A percentile compares a stretch with the other conserved stretches of the same genome.
Conservation (phyloP, 2,113 vertebrate species). For the Glaucidium brasilianum region DNA sequence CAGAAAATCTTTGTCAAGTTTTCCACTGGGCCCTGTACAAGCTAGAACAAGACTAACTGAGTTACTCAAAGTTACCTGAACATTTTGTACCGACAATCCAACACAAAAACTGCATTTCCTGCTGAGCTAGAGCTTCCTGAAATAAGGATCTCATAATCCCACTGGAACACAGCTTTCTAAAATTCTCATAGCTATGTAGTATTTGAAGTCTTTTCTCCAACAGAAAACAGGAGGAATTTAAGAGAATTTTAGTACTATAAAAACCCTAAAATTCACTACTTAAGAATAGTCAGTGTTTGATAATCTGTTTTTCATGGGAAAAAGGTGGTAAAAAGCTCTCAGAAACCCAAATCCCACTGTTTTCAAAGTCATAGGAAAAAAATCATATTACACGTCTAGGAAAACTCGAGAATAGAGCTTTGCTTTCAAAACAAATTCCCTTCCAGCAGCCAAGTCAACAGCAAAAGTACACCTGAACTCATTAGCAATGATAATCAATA, state of each 20-base stretch:
- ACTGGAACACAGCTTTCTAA: neutral
- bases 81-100: neutral
- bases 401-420: neutral
- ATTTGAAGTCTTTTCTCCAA: neutral
- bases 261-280: neutral
- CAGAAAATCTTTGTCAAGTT: neutral
- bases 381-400: neutral
- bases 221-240: neutral
- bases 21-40: neutral
- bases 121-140: neutral
- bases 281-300: neutral
- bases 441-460: neutral
- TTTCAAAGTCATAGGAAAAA: neutral
- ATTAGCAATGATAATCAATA: neutral
- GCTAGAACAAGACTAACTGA: slow-evolving; percentile 20
- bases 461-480: neutral
- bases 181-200: neutral
- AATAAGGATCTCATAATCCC: neutral
- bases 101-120: neutral
- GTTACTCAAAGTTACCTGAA: slow-evolving; percentile 49
- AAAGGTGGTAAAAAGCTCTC: neutral
- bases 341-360: neutral
- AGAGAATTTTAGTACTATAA: neutral
- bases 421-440: neutral
- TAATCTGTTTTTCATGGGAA: neutral